Base-by-base conservation (phyloP, 2,888 invertebrate species). In the Doris montereyensis region DNA sequence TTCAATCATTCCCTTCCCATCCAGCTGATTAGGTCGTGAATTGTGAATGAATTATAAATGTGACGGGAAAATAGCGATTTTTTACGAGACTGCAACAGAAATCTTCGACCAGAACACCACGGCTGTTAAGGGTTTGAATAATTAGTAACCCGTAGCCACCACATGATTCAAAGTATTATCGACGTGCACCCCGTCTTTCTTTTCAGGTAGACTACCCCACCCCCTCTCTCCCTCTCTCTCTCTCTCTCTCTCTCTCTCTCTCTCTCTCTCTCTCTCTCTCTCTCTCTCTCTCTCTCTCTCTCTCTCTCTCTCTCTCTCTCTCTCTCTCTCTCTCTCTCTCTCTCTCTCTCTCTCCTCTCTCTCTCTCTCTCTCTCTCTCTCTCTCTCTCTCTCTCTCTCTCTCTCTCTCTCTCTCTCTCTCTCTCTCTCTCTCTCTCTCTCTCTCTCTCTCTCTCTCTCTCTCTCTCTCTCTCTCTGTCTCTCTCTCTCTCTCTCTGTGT, bases 361-460 rank as follows among this genome's bases (percentile, higher is more conserved):
- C 68, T 10, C 68, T 10, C 24, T 62, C 5, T 13, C n/a, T 62
- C 24, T 62, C 62, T 62, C 10, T 24, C 8, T 62, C 24, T 62
- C 5, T 62, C 8, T 41, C 17, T 41, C 17, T 10, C 52, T 10
- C 52, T 10, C 52, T 10, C 52, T 10, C 17, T 5, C 52, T 5
- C 52, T 5, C 52, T 5, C 52, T 5, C 52, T 10, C 52, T 10
- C 52, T 10, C 52, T 10, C 52, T 10, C 5, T 10, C 52, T 10
- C 52, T 10, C 5, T 41, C 52, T 41, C 52, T 41, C 52, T 41
- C 52, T 41, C 52, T 41, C 52, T 41, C 52, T 41, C 52, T 41
- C 17, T 41, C 52, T 41, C 52, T 41, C 52, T 70, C 70, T 70
- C 21, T n/a, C 70, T 70, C 70, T 32, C 70, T n/a, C 34, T 70